Conservation (phyloP, 2,888 invertebrate species). For the Leptinotarsa haldemani region DNA sequence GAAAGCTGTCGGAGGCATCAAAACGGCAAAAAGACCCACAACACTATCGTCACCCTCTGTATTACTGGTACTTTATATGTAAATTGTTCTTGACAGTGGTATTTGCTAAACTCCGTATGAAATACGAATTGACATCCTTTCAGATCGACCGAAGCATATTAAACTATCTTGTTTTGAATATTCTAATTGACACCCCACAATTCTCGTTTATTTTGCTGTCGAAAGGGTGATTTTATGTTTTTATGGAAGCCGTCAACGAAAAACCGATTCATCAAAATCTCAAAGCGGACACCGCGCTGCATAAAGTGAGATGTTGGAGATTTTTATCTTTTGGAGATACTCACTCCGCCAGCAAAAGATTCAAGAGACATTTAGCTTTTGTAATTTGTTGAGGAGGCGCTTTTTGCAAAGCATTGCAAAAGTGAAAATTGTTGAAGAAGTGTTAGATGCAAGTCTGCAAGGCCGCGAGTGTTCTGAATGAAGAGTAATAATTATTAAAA, state of each 20-base stretch:
- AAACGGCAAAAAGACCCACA: background rate
- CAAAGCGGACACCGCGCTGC: background rate
- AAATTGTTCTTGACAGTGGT: background rate
- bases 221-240: conserved; percentile 1
- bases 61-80: background rate
- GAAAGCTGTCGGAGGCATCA: background rate
- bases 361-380: background rate
- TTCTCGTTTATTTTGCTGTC: background rate
- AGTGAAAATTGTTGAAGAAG: too few species aligned
- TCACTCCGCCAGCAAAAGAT: background rate
- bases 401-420: background rate
- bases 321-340: background rate
- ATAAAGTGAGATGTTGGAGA: background rate
- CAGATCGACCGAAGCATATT: background rate
- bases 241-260: background rate
- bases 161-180: background rate
- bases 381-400: background rate
- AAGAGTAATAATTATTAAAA: too few species aligned
- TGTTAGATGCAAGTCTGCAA: too few species aligned
- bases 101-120: background rate
- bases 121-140: conserved; percentile 1
- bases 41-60: background rate
- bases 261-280: conserved; percentile 2
- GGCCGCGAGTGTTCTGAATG: too few species aligned
- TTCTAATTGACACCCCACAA: background rate